Base-by-base conservation (phyloP, 2,113 vertebrate species). In the Macaca fascicularis region DNA sequence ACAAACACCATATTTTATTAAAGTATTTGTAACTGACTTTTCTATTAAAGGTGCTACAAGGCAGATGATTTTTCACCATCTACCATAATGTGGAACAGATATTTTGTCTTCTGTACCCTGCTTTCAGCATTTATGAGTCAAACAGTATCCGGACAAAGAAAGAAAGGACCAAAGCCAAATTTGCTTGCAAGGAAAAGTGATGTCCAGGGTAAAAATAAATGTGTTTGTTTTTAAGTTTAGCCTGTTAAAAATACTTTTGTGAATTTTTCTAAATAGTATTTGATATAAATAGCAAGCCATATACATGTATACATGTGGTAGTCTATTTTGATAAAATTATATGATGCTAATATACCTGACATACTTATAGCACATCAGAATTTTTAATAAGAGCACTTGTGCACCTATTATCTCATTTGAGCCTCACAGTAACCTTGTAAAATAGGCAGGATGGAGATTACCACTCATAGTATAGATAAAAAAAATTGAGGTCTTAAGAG, bases 81-180 rank as follows among this genome's bases (percentile, higher is more conserved):
- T 97, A 96, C 95, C 98, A 98, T 87, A 96, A 98, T 99, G 99
- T 98, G 98, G 98, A 99, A 97, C 97, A 98, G 97, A 90, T 5
- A 88, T 79, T 83, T 93, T 95, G 92, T 96, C 88, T 89, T 99
- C 92, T 98, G 78, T 97, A 96, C 99, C 59, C 95, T 99, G 93
- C 79, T 99, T 98, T 94, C 97, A 96, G 76, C 98, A 72, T 76
- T 93, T 90, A 72, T 93, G 64, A 98, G 98, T 69, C 94, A 96
- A 61, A 84, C 88, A 40, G 98, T 96, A 43, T 23, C 97, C 38
- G 98, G 98, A 89, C 99, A 99, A 96, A 99, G 98, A 97, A 99
- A 90, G 89, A 97, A 97, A 72, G 98, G 97, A 93, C 97, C 92
- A 76, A 98, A 98, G 93, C 93, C 97, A 96, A 98, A 98, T 94